A percentile compares a stretch with the other conserved stretches of the same genome.
These are phyloP conservation scores for Drosophila navojoa DNA, from an alignment of 1,140 invertebrate species.

Conservation along the genomic window DNA sequence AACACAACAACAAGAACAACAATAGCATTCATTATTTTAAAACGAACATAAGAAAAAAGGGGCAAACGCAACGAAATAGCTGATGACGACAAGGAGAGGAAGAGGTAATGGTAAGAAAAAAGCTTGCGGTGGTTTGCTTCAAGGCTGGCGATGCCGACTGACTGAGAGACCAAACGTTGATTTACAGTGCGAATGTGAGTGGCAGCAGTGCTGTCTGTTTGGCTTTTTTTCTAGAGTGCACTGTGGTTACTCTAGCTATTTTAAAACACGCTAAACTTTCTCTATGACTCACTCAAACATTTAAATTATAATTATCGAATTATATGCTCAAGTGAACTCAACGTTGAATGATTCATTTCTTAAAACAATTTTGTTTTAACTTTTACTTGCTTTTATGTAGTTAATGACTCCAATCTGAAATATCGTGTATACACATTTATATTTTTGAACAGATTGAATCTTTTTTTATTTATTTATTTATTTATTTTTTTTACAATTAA, in stretches of 20 bases:
- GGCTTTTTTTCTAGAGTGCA: background rate
- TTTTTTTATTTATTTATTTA: too few relatives aligned
- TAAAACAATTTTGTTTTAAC: too few relatives aligned
- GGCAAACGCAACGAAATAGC: slow-evolving; percentile 26
- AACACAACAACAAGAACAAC: slow-evolving; percentile 12
- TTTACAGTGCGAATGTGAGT: background rate
- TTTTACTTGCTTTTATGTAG: too few relatives aligned
- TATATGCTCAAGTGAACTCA: too few relatives aligned
- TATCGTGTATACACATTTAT: too few relatives aligned
- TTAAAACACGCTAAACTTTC: background rate
- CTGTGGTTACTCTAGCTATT: background rate
- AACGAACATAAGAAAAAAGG: slow-evolving; percentile 24
- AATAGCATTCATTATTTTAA: slow-evolving; percentile 16
- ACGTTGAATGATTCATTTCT: too few relatives aligned
- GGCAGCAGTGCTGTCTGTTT: background rate
- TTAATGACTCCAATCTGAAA: too few relatives aligned
- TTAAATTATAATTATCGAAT: too few relatives aligned
- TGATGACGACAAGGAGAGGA: background rate
- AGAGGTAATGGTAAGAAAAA: slow-evolving; percentile 19
- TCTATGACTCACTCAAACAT: too few relatives aligned
- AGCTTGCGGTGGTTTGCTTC: slow-evolving; percentile 22
- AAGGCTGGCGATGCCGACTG: slow-evolving; percentile 7
- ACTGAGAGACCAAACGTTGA: slow-evolving; percentile 19
- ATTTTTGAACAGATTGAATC: too few relatives aligned
- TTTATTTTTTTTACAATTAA: too few relatives aligned